Conservation (phyloP, 2,113 vertebrate genomes). For the Cavia porcellus region DNA sequence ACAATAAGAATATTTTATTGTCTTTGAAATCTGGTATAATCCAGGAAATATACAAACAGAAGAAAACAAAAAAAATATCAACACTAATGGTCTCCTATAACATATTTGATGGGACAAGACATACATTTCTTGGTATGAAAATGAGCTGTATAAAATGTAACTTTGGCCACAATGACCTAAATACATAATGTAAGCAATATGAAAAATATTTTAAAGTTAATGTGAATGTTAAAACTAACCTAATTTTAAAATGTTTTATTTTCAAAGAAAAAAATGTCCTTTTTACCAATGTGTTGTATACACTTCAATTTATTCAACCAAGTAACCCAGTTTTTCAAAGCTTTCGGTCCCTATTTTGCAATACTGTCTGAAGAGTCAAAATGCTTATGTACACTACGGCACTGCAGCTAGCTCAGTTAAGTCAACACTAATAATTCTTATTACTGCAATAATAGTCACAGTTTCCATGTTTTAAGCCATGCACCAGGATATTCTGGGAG, state of each 20-base stretch:
- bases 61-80: neutral
- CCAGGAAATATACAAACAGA: neutral
- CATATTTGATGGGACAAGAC: neutral
- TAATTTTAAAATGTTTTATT: constrained; percentile 40
- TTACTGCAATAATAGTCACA: neutral
- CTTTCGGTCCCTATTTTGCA: neutral
- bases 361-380: neutral
- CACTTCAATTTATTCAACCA: neutral
- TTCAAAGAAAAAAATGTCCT: neutral
- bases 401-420: neutral
- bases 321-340: neutral
- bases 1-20: neutral
- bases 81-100: constrained; percentile 9
- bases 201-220: constrained; percentile 34
- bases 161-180: neutral
- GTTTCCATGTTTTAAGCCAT: constrained; percentile 7
- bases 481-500: neutral
- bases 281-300: neutral
- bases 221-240: neutral
- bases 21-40: constrained; percentile 58
- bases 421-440: neutral
- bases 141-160: constrained; percentile 12
- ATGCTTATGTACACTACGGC: neutral
- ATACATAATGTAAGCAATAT: constrained; percentile 21
- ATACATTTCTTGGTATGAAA: neutral